phyloP scores from a whole-genome alignment of 2,113 vertebrate genomes.

The Paratilapia polleni region DNA sequence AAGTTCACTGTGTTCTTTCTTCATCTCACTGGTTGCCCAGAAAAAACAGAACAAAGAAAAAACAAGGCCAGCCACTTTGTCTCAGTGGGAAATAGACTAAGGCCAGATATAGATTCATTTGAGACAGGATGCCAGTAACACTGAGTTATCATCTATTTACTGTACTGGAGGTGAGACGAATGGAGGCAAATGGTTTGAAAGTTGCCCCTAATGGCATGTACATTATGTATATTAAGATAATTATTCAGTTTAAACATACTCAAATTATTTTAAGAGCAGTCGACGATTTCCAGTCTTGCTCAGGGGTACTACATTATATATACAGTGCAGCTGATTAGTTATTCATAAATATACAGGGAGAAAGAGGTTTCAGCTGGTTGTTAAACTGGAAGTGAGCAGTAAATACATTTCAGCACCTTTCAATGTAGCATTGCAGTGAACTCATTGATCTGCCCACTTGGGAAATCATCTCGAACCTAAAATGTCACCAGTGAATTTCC shows the following conservation, averaged over 20 bases:
- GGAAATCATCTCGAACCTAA: conserved; percentile 47
- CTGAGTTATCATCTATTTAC: conserved; percentile 14
- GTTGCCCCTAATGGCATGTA: conserved; percentile 3
- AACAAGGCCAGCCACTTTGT: neutral
- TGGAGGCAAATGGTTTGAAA: conserved; percentile 5
- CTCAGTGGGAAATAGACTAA: conserved; percentile 5
- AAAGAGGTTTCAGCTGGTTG: neutral
- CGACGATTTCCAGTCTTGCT: conserved; percentile 3
- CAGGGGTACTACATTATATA: conserved; percentile 8
- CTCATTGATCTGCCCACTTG: conserved; percentile 43
- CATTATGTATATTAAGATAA: conserved; percentile 21
- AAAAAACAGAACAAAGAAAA: neutral
- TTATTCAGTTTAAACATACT: conserved; percentile 41
- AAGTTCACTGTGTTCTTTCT: neutral
- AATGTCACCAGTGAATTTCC: conserved; percentile 42
- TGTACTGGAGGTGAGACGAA: neutral
- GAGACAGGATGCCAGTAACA: conserved; percentile 8
- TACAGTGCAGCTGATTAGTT: neutral
- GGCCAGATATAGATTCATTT: neutral
- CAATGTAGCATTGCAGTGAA: neutral
- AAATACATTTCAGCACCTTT: conserved; percentile 24
- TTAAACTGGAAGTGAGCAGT: conserved; percentile 13
- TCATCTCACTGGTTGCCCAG: neutral
- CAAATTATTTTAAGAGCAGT: conserved; percentile 11
- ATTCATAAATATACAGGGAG: conserved; percentile 31